A percentile compares a stretch with the other conserved stretches of the same genome.
Conservation (phyloP, 1,140 invertebrate genomes). For the Habropoda laboriosa region DNA sequence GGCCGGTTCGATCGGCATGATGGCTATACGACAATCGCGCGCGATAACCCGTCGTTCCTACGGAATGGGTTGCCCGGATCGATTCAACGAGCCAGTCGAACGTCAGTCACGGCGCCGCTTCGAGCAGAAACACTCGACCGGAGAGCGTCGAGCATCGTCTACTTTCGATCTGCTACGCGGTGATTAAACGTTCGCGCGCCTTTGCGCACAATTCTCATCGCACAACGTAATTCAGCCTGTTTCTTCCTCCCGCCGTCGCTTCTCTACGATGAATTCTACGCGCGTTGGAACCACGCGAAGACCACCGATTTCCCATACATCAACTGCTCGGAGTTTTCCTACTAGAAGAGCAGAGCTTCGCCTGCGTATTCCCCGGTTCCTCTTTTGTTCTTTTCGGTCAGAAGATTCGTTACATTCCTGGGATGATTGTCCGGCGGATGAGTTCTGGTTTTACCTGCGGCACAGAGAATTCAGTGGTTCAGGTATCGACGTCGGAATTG, state of each 20-base stretch:
- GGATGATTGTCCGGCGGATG: not conserved
- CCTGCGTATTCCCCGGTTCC: not conserved
- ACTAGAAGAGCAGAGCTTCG: too few relatives aligned
- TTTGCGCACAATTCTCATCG: conserved; percentile 42
- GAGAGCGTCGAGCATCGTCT: conserved; percentile 23
- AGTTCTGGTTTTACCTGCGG: not conserved
- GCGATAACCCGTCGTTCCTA: not conserved
- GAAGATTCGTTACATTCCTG: conserved; percentile 18
- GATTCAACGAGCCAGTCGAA: conserved; percentile 17
- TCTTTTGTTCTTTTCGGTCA: not conserved
- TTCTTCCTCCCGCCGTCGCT: not conserved
- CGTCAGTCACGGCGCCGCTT: not conserved
- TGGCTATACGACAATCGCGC: conserved; percentile 9
- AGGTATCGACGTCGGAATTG: too few relatives aligned
- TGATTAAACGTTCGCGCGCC: conserved; percentile 38
- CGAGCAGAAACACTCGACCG: conserved; percentile 12
- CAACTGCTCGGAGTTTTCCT: not conserved
- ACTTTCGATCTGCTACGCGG: not conserved
- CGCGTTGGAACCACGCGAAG: not conserved
- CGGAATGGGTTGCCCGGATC: not conserved
- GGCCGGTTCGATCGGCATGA: conserved; percentile 31
- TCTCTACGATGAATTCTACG: not conserved
- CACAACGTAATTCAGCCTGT: not conserved
- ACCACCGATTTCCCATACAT: conserved; percentile 18
- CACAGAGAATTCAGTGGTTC: conserved; percentile 21